A percentile compares a stretch with the other conserved stretches of the same genome.
Conservation (phyloP, 2,113 vertebrate species). For the Myiozetetes cayanensis region DNA sequence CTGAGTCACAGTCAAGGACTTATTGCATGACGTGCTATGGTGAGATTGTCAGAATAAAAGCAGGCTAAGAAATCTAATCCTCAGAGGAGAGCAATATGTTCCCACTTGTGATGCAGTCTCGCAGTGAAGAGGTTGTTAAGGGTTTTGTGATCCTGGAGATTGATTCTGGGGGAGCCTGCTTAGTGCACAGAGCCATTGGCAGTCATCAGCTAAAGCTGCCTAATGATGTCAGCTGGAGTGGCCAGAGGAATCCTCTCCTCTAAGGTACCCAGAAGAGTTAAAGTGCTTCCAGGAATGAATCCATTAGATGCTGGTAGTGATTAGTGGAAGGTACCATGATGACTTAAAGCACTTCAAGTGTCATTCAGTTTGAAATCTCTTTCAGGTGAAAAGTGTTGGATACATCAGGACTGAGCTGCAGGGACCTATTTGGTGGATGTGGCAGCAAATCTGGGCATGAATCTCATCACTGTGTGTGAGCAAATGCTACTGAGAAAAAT, state of each 20-base stretch:
- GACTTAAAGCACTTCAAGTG: neutral
- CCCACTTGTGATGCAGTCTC: conserved; percentile 30
- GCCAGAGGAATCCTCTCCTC: neutral
- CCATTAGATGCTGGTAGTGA: neutral
- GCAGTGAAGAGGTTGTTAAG: conserved; percentile 9
- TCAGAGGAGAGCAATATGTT: conserved; percentile 4
- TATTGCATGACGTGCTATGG: neutral
- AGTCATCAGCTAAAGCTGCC: conserved; percentile 6
- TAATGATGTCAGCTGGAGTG: neutral
- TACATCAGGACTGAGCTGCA: neutral
- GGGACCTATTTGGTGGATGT: neutral
- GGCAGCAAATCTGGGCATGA: neutral
- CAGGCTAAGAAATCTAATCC: conserved; percentile 5
- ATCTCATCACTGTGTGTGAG: neutral
- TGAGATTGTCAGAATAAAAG: neutral
- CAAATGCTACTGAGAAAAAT: neutral
- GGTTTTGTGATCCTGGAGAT: neutral
- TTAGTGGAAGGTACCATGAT: neutral
- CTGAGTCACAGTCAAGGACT: neutral
- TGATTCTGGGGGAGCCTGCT: neutral
- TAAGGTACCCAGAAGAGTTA: neutral
- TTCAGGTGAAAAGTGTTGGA: neutral
- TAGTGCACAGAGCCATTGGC: neutral
- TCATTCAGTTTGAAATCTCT: neutral
- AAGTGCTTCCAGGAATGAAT: conserved; percentile 17